A percentile compares a stretch with the other conserved stretches of the same genome.
These are phyloP conservation scores for Leptoclinus maculatus DNA, from an alignment of 2,797 vertebrate genomes.

Conservation along the genomic window DNA sequence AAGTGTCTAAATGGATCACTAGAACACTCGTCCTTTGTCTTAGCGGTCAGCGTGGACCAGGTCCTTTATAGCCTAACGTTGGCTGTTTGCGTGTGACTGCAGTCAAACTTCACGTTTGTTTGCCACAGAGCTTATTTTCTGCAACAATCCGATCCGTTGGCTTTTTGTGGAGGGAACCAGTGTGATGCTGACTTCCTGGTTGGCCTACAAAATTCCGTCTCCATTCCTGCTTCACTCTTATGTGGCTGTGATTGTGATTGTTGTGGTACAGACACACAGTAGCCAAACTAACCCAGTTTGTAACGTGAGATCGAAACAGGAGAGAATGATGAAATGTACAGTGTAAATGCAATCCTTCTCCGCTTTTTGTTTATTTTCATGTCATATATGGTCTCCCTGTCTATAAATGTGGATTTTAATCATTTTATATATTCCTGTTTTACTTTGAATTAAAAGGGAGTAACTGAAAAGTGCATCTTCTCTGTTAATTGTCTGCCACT, in stretches of 20 bases:
- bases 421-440: slow-evolving; percentile 66
- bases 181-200: neutral
- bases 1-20: too few species aligned
- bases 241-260: slow-evolving; percentile 29
- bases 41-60: neutral
- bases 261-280: slow-evolving; percentile 25
- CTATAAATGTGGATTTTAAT: slow-evolving; percentile 57
- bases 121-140: neutral
- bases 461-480: slow-evolving; percentile 8
- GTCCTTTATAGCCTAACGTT: neutral
- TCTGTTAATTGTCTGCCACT: neutral
- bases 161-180: neutral
- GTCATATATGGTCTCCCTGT: slow-evolving; percentile 47
- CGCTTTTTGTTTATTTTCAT: slow-evolving; percentile 31
- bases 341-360: slow-evolving; percentile 44
- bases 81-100: neutral
- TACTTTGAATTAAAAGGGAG: slow-evolving; percentile 75
- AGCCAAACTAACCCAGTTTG: slow-evolving; percentile 41
- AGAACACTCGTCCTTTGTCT: neutral
- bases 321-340: slow-evolving; percentile 45
- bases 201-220: neutral
- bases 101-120: neutral
- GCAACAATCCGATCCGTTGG: neutral
- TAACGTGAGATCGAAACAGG: slow-evolving; percentile 28
- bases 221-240: neutral